phyloP scores from a whole-genome alignment of 2,113 vertebrate genomes.

The Larimichthys crocea region DNA sequence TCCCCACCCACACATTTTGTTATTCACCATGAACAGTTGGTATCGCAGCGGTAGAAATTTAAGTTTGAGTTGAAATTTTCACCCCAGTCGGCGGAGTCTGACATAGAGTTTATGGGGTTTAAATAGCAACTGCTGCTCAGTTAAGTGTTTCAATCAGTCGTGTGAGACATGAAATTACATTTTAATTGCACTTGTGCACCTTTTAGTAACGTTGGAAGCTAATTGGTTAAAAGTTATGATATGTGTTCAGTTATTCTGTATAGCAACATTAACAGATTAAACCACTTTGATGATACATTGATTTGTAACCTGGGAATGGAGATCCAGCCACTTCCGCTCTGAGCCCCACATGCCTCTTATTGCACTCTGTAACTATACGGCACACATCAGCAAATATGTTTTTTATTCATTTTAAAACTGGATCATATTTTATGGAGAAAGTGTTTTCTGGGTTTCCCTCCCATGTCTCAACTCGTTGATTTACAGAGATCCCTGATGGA shows the following conservation, averaged over 20 bases:
- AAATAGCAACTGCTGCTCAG: constrained; percentile 44
- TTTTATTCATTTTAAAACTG: no score
- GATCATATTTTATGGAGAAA: no score
- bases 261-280: no score
- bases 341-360: no score
- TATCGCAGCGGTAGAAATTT: constrained; percentile 51
- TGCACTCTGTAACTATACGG: no score
- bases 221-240: neutral
- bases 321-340: no score
- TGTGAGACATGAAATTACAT: neutral
- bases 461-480: no score
- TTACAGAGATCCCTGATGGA: no score
- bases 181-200: neutral
- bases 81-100: constrained; percentile 53
- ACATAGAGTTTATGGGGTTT: constrained; percentile 31
- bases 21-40: constrained; percentile 68
- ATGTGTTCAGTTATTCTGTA: neutral
- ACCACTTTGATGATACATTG: no score
- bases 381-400: no score
- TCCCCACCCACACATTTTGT: constrained; percentile 59
- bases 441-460: no score
- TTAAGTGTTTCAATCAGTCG: neutral
- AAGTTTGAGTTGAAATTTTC: constrained; percentile 41
- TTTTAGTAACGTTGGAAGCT: neutral
- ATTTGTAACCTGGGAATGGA: no score